These are phyloP conservation scores for Esox niger DNA, from an alignment of 2,113 vertebrate genomes.

Conservation along the genomic window DNA sequence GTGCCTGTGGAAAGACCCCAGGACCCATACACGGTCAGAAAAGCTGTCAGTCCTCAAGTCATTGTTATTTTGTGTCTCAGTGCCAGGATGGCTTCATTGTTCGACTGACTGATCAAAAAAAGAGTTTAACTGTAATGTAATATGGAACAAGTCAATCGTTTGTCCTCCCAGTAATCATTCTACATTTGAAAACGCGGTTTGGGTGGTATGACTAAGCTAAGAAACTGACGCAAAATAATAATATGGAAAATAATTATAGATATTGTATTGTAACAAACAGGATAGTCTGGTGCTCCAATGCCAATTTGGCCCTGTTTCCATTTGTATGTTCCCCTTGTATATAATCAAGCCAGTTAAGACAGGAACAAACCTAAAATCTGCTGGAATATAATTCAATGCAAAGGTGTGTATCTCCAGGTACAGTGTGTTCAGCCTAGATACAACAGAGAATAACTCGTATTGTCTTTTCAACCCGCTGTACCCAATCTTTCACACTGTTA, in stretches of 20 bases:
- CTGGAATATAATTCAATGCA: neutral
- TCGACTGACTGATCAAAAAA: constrained; percentile 10
- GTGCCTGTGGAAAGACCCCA: constrained; percentile 43
- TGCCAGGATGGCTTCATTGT: constrained; percentile 40
- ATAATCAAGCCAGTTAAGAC: neutral
- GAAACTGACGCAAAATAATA: neutral
- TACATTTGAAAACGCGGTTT: neutral
- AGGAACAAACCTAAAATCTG: neutral
- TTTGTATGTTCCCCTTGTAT: neutral
- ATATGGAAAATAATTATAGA: neutral
- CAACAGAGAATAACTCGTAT: neutral
- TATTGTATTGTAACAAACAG: neutral
- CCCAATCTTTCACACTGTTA: constrained; percentile 28
- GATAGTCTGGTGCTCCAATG: neutral
- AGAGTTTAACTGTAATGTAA: neutral
- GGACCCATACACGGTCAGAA: constrained; percentile 27
- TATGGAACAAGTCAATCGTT: neutral
- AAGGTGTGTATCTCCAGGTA: neutral
- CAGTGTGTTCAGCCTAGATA: neutral
- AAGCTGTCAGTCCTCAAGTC: constrained; percentile 46
- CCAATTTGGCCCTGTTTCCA: neutral
- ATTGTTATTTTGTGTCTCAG: constrained; percentile 27
- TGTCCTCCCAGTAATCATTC: neutral
- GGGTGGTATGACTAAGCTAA: neutral
- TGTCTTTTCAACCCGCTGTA: constrained; percentile 13